phyloP scores from a whole-genome alignment of 2,888 invertebrate genomes.

The Carabus problematicus region DNA sequence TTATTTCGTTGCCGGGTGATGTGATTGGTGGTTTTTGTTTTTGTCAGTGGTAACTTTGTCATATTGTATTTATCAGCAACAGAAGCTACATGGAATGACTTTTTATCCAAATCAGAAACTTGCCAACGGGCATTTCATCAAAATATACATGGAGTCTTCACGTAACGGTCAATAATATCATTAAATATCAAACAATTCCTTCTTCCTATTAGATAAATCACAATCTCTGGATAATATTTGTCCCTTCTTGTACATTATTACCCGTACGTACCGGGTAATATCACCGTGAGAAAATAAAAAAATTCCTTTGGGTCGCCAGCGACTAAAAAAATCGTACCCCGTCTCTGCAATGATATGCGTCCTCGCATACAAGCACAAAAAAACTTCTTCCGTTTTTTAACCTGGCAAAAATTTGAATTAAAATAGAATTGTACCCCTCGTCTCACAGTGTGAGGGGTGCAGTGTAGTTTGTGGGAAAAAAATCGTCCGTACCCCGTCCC shows the following conservation, averaged over 20 bases:
- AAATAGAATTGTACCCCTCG: slow-evolving; percentile 50
- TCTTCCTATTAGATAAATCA: too few relatives aligned
- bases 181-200: too few relatives aligned
- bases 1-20: too few relatives aligned
- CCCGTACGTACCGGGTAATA: not conserved
- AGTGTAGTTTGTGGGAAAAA: slow-evolving; percentile 51
- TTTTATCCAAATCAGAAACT: too few relatives aligned
- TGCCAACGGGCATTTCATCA: too few relatives aligned
- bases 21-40: too few relatives aligned
- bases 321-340: slow-evolving; percentile 49
- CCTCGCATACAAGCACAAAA: slow-evolving; percentile 27
- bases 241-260: not conserved
- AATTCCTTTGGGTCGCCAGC: slow-evolving; percentile 45
- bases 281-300: slow-evolving; percentile 51
- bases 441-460: slow-evolving; percentile 5
- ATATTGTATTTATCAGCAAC: not conserved
- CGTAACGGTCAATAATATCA: not conserved
- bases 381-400: slow-evolving; percentile 49
- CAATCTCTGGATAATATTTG: not conserved
- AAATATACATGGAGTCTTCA: not conserved
- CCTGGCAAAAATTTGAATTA: slow-evolving; percentile 49
- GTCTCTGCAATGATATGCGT: slow-evolving; percentile 49
- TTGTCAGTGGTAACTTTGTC: too few relatives aligned
- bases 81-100: too few relatives aligned
- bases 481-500: slow-evolving; percentile 50